phyloP scores from a whole-genome alignment of 2,888 invertebrate species.

The Strigamia crassipes region DNA sequence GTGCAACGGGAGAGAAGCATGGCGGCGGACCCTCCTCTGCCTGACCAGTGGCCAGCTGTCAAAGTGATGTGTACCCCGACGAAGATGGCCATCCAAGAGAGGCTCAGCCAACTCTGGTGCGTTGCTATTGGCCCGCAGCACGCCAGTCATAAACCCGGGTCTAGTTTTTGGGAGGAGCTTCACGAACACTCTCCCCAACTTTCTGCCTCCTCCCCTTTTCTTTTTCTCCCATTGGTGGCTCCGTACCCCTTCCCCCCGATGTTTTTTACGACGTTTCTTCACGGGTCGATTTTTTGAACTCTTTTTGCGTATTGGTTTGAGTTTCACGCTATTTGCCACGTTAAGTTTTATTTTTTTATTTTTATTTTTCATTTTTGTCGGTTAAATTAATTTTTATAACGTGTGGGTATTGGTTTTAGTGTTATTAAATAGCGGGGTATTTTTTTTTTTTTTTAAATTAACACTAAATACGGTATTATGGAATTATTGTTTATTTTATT shows the following conservation, averaged over 20 bases:
- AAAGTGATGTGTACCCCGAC: slow-evolving; percentile 30
- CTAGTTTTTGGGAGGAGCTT: slow-evolving; percentile 9
- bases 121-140: neutral
- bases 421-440: no score
- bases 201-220: slow-evolving; percentile 22
- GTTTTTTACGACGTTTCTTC: neutral
- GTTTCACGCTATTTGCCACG: no score
- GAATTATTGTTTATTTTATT: no score
- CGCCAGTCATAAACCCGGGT: slow-evolving; percentile 12
- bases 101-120: neutral
- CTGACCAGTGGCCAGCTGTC: slow-evolving; percentile 33
- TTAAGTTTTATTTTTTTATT: no score
- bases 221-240: neutral
- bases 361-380: no score
- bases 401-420: no score
- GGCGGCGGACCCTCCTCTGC: slow-evolving; percentile 28
- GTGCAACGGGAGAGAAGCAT: neutral
- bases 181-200: neutral
- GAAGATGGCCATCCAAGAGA: slow-evolving; percentile 34
- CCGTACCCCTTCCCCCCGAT: no score
- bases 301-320: no score
- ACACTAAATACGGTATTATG: no score
- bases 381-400: no score
- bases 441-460: no score
- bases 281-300: neutral